Evolutionary conservation across 2,888 invertebrate species (phyloP).

Genomic region (Mythimna lalbum): DNA sequence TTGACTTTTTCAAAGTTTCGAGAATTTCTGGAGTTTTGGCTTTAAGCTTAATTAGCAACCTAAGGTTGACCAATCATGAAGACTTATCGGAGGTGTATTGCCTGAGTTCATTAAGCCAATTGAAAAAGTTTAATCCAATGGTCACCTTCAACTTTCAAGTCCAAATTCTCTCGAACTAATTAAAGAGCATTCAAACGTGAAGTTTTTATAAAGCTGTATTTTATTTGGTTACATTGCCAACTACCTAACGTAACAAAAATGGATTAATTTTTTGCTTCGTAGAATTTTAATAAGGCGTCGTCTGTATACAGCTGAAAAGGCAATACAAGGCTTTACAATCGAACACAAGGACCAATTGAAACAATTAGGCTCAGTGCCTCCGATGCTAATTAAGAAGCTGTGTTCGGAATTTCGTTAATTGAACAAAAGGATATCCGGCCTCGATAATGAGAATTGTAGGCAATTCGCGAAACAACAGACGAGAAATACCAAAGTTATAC

Average conservation of each 20-base stretch:
- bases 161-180: slow-evolving; percentile 9
- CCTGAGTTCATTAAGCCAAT: neutral
- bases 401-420: slow-evolving; percentile 53
- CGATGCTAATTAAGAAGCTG: slow-evolving; percentile 42
- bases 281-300: slow-evolving; percentile 15
- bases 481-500: slow-evolving; percentile 29
- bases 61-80: slow-evolving; percentile 2
- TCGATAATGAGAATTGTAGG: slow-evolving; percentile 35
- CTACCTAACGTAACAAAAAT: neutral
- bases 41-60: neutral
- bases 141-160: neutral
- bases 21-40: neutral
- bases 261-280: slow-evolving; percentile 10
- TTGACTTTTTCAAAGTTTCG: slow-evolving; percentile 4
- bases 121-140: slow-evolving; percentile 1
- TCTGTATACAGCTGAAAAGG: slow-evolving; percentile 23
- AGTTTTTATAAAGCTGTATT: slow-evolving; percentile 10
- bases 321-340: slow-evolving; percentile 24
- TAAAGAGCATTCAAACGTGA: slow-evolving; percentile 11
- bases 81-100: neutral
- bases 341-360: slow-evolving; percentile 36
- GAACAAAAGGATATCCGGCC: slow-evolving; percentile 50
- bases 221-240: slow-evolving; percentile 3
- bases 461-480: slow-evolving; percentile 38
- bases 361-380: slow-evolving; percentile 47